Evolutionary conservation across 2,888 invertebrate genomes (phyloP).

Genomic region (Pseudoips prasinana): DNA sequence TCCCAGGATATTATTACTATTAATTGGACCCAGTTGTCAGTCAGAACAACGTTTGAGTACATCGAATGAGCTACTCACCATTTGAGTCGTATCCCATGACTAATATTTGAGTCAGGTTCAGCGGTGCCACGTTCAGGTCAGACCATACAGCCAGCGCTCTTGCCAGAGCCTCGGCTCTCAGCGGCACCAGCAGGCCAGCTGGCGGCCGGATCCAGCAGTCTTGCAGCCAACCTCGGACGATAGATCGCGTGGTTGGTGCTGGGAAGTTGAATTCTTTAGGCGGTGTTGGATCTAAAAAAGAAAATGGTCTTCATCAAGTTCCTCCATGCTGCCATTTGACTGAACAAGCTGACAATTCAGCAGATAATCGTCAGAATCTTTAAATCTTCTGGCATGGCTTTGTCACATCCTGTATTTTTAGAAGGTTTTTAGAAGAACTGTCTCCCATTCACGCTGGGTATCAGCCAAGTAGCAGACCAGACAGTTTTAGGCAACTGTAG

Average conservation of each 20-base stretch:
- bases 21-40: no score
- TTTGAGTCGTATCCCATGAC: conserved; percentile 73
- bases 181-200: conserved; percentile 67
- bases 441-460: no score
- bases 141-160: conserved; percentile 69
- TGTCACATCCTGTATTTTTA: no score
- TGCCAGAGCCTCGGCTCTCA: conserved; percentile 60
- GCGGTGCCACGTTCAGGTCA: conserved; percentile 53
- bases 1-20: no score
- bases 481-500: no score
- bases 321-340: background rate
- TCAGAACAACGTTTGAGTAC: no score
- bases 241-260: conserved; percentile 43
- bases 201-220: conserved; percentile 73
- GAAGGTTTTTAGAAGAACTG: no score
- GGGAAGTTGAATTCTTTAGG: conserved; percentile 38
- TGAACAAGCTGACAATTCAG: no score
- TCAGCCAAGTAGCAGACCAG: no score
- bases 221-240: conserved; percentile 65
- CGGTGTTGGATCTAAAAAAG: conserved; percentile 28
- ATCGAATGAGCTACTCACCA: conserved; percentile 55
- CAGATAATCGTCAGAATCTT: no score
- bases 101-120: conserved; percentile 65
- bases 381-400: no score
- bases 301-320: background rate